Percentiles rank a stretch among this genome's conserved stretches.
These are phyloP conservation scores for Scolanthus callimorphus DNA, from an alignment of 92 coral and sea anemone genomes.

Conservation along the genomic window DNA sequence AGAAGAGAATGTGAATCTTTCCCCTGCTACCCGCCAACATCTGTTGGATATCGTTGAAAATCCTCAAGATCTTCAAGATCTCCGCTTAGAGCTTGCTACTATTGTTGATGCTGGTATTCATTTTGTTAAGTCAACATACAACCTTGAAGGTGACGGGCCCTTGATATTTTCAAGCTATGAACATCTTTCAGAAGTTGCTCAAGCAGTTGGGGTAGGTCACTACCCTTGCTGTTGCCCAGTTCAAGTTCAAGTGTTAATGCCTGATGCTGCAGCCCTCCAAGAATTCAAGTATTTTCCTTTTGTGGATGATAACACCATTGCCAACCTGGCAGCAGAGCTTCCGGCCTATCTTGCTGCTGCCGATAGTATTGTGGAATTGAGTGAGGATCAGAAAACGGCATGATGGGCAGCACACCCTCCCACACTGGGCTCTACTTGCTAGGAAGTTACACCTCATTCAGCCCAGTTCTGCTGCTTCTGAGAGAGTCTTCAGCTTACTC, in stretches of 20 bases:
- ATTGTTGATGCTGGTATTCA: constrained; percentile 43
- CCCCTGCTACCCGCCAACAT: constrained; percentile 13
- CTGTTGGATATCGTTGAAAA: constrained; percentile 40
- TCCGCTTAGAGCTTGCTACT: constrained; percentile 42
- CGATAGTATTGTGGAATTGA: too few species aligned
- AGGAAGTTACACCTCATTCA: too few species aligned
- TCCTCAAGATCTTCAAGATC: constrained; percentile 22
- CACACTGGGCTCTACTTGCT: too few species aligned
- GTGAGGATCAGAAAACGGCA: too few species aligned
- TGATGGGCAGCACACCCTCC: too few species aligned
- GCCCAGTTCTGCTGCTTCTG: too few species aligned
- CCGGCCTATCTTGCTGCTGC: too few species aligned
- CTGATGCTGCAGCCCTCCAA: not conserved
- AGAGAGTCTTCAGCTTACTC: too few species aligned
- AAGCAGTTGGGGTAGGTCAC: constrained; percentile 34
- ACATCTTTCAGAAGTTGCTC: constrained; percentile 28
- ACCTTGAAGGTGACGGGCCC: constrained; percentile 40
- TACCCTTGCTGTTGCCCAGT: constrained; percentile 12
- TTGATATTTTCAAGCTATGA: constrained; percentile 26
- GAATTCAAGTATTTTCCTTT: not conserved
- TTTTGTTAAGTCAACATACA: constrained; percentile 44
- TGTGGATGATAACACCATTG: not conserved
- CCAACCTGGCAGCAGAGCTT: too few species aligned
- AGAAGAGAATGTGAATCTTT: constrained; percentile 18
- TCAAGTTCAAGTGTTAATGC: not conserved